Percentiles rank a stretch among this genome's conserved stretches.
Evolutionary conservation across 2,113 vertebrate genomes (phyloP).

Genomic region (Pampusana beccarii): DNA sequence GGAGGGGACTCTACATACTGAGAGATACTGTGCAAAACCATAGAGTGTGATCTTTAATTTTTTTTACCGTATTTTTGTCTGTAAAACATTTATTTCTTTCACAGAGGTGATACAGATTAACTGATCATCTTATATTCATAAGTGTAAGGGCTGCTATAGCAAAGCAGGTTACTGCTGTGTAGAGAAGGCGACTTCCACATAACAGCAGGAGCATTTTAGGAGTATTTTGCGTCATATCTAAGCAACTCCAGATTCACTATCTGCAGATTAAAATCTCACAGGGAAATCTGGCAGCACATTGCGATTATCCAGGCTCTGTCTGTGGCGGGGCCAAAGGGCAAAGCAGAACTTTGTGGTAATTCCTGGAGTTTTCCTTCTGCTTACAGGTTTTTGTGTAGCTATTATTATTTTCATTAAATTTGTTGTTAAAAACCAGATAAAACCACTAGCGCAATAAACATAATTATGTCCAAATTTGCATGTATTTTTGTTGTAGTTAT

Average conservation of each 20-base stretch:
- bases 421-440: neutral
- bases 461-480: neutral
- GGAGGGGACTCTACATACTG: neutral
- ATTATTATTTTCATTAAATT: neutral
- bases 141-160: neutral
- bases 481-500: neutral
- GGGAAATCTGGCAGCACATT: neutral
- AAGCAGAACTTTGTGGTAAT: neutral
- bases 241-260: neutral
- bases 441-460: neutral
- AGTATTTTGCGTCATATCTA: neutral
- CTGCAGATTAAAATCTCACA: neutral
- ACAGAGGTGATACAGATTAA: neutral
- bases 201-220: neutral
- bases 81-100: neutral
- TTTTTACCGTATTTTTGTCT: neutral
- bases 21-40: neutral
- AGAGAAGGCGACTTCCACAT: neutral
- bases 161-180: neutral
- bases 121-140: neutral
- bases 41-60: neutral
- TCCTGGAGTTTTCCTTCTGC: neutral
- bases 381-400: neutral
- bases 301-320: neutral
- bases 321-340: neutral